Conservation (phyloP, 2,113 vertebrate genomes). For the Bagarius yarrelli region DNA sequence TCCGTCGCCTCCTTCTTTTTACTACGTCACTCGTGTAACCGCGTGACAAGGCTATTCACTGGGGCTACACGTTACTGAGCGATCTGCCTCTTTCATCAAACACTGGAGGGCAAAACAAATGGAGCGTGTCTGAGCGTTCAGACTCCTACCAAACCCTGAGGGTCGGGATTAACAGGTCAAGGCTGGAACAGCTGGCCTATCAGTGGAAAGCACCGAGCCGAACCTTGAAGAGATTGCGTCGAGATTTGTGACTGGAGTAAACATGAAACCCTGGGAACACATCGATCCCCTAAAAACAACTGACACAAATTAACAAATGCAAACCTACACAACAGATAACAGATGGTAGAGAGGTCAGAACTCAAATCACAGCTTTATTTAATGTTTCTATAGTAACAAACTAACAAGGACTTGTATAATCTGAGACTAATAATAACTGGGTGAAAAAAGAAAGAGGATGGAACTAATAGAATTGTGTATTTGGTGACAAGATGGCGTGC, state of each 20-base stretch:
- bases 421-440: not conserved
- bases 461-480: not conserved
- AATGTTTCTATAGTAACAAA: not conserved
- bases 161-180: constrained; percentile 33
- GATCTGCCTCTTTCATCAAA: constrained; percentile 5
- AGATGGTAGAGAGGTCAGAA: not conserved
- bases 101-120: constrained; percentile 17
- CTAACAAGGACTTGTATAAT: not conserved
- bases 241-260: not conserved
- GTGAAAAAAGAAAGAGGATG: not conserved
- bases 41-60: not conserved
- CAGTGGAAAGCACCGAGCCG: constrained; percentile 10
- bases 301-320: not conserved
- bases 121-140: constrained; percentile 7
- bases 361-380: not conserved
- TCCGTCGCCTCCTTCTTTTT: not conserved
- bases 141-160: constrained; percentile 10
- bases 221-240: not conserved
- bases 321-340: not conserved
- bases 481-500: not conserved
- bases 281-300: not conserved
- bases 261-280: not conserved
- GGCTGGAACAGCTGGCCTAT: constrained; percentile 24
- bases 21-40: not conserved
- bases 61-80: constrained; percentile 19